Conservation (phyloP, 1,140 invertebrate genomes). For the Drosophila arizonae region DNA sequence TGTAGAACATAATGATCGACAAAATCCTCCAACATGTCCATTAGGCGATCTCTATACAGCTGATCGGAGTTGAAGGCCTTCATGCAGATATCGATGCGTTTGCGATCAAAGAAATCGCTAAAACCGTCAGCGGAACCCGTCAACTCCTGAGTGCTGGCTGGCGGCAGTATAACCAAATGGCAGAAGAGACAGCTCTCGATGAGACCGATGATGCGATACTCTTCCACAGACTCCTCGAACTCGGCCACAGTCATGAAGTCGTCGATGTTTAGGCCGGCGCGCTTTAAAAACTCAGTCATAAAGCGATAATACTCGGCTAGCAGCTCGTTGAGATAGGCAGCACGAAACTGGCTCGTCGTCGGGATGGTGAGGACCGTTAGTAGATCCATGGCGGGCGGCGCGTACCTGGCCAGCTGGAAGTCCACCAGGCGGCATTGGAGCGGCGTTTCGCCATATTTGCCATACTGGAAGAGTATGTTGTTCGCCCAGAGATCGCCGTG, state of each 20-base stretch:
- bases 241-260: conserved; percentile 77
- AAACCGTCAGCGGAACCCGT: conserved; percentile 79
- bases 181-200: conserved; percentile 84
- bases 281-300: conserved; percentile 79
- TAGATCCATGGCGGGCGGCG: conserved; percentile 84
- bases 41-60: conserved; percentile 78
- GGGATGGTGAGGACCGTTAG: conserved; percentile 84
- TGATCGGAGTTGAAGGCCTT: conserved; percentile 81
- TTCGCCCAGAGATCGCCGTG: conserved; percentile 87
- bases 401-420: conserved; percentile 86
- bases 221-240: conserved; percentile 82
- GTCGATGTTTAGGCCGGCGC: conserved; percentile 76
- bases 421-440: conserved; percentile 85
- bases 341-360: conserved; percentile 82
- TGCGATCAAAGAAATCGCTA: conserved; percentile 81
- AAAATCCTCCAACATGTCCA: conserved; percentile 84
- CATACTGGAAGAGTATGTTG: conserved; percentile 86
- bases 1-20: conserved; percentile 83
- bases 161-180: conserved; percentile 82
- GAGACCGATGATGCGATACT: conserved; percentile 83
- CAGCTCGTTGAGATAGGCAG: conserved; percentile 82
- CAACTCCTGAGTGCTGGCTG: conserved; percentile 71
- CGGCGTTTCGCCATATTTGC: conserved; percentile 71
- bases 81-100: conserved; percentile 83
- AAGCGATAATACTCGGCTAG: conserved; percentile 84